These are phyloP conservation scores for Tipula confusa DNA, from an alignment of 2,888 invertebrate species.

Conservation along the genomic window DNA sequence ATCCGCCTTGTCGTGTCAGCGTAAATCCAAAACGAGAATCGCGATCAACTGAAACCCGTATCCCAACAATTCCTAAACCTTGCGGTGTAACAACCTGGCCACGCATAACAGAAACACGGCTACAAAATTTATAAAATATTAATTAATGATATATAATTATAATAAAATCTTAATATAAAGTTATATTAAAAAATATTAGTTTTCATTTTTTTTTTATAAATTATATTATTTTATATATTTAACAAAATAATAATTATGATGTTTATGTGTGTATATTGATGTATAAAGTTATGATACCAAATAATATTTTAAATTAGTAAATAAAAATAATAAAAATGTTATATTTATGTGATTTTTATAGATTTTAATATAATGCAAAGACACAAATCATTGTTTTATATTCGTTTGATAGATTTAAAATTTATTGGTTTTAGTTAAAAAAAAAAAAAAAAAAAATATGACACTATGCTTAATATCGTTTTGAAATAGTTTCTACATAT, in stretches of 20 bases:
- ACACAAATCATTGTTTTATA: neutral
- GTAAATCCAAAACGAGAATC: constrained; percentile 96
- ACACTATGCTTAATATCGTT: neutral
- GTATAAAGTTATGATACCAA: neutral
- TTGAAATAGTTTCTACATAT: neutral
- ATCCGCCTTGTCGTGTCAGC: constrained; percentile 86
- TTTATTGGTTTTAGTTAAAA: neutral
- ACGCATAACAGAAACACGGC: constrained; percentile 97
- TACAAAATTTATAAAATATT: constrained; percentile 52
- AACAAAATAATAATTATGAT: neutral
- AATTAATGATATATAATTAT: neutral
- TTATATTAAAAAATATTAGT: neutral
- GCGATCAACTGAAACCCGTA: constrained; percentile 90
- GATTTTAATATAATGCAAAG: neutral
- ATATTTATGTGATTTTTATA: constrained; percentile 10
- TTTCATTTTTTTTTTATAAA: neutral
- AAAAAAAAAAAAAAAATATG: neutral
- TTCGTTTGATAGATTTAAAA: neutral
- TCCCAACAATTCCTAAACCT: constrained; percentile 94
- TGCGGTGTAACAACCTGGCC: constrained; percentile 94
- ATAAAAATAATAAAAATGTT: neutral
- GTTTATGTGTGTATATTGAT: neutral
- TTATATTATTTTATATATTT: neutral
- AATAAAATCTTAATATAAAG: neutral
- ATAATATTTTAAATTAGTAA: too few relatives aligned